Evolutionary conservation across 2,888 invertebrate species (phyloP).

Genomic region (Heliothis peltigera): DNA sequence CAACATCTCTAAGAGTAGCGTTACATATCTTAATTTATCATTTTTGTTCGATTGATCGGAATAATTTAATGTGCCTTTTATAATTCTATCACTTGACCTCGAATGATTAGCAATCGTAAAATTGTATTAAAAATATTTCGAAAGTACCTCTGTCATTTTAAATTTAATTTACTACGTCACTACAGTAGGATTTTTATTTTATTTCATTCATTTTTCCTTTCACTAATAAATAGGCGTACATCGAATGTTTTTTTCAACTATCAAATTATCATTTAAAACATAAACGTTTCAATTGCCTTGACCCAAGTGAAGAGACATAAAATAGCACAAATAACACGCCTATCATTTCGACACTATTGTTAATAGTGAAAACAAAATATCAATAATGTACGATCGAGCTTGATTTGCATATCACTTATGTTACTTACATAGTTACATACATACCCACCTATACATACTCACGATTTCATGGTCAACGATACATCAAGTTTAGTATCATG

Average conservation of each 20-base stretch:
- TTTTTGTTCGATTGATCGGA: conserved; percentile 73
- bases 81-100: conserved; percentile 60
- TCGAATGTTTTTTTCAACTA: conserved; percentile 48
- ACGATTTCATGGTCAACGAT: conserved; percentile 55
- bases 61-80: conserved; percentile 69
- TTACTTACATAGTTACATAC: conserved; percentile 24
- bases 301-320: conserved; percentile 54
- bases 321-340: conserved; percentile 61
- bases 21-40: conserved; percentile 74
- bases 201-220: conserved; percentile 21
- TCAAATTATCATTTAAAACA: conserved; percentile 55
- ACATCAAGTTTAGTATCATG: conserved; percentile 50
- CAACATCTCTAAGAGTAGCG: conserved; percentile 63
- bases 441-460: conserved; percentile 25
- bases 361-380: conserved; percentile 64
- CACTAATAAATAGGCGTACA: conserved; percentile 12
- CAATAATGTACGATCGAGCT: conserved; percentile 59
- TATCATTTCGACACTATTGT: conserved; percentile 67
- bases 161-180: conserved; percentile 31
- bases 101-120: conserved; percentile 54
- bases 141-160: conserved; percentile 46
- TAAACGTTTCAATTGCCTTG: conserved; percentile 55
- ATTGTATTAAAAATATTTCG: conserved; percentile 40
- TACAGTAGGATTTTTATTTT: conserved; percentile 24
- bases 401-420: conserved; percentile 66